phyloP scores from a whole-genome alignment of 2,888 invertebrate species.

The Ephialtes manifestator region DNA sequence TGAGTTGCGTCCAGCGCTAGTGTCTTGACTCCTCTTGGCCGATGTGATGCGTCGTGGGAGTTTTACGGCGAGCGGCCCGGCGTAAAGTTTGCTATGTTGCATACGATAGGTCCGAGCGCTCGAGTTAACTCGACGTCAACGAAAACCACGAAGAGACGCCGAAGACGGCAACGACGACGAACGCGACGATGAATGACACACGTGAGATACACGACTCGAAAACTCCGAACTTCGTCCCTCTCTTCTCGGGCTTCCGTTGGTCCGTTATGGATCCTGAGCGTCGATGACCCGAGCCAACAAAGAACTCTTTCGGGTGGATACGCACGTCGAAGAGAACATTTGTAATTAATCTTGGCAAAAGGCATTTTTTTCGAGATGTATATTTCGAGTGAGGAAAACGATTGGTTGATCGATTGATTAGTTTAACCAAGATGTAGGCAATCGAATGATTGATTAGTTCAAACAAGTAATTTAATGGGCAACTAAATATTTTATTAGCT shows the following conservation, averaged over 20 bases:
- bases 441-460: too few relatives aligned
- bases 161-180: conserved; percentile 60
- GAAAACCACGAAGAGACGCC: conserved; percentile 53
- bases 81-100: neutral
- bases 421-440: too few relatives aligned
- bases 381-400: too few relatives aligned
- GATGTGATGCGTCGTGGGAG: conserved; percentile 75
- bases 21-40: conserved; percentile 55
- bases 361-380: neutral
- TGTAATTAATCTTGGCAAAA: neutral
- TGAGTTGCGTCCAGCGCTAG: conserved; percentile 68
- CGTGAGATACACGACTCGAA: conserved; percentile 63
- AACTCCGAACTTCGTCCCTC: conserved; percentile 70
- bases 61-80: conserved; percentile 67
- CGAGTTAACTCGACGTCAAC: conserved; percentile 45
- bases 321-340: neutral
- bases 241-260: neutral
- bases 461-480: too few relatives aligned
- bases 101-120: conserved; percentile 63
- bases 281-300: conserved; percentile 65
- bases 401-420: too few relatives aligned
- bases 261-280: conserved; percentile 15
- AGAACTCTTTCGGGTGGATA: conserved; percentile 20
- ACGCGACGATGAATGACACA: conserved; percentile 68
- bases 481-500: too few relatives aligned